These are phyloP conservation scores for Netelia melanura DNA, from an alignment of 2,888 invertebrate species.

Conservation along the genomic window DNA sequence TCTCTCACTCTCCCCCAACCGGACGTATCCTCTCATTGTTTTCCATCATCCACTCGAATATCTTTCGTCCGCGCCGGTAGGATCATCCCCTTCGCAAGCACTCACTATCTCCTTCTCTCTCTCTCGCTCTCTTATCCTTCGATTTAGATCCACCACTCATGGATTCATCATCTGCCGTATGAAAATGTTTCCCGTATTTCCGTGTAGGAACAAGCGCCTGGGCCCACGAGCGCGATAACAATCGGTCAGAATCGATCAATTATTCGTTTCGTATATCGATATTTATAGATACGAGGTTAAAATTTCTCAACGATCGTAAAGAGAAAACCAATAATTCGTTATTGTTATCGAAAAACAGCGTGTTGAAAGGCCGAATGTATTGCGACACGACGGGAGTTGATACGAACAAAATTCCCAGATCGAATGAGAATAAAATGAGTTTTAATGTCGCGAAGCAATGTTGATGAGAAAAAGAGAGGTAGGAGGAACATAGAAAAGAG, in stretches of 20 bases:
- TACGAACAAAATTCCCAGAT: conserved; percentile 31
- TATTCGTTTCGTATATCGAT: neutral
- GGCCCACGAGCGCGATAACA: neutral
- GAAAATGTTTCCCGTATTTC: conserved; percentile 6
- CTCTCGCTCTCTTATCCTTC: conserved; percentile 68
- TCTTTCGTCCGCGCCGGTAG: conserved; percentile 49
- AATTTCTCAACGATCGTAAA: neutral
- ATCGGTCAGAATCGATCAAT: neutral
- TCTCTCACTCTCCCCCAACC: conserved; percentile 26
- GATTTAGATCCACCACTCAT: conserved; percentile 56
- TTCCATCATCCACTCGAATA: conserved; percentile 65
- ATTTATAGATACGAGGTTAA: neutral
- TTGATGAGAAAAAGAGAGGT: conserved; percentile 1
- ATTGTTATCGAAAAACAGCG: neutral
- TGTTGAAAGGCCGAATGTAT: neutral
- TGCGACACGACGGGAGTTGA: neutral
- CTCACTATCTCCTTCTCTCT: conserved; percentile 4
- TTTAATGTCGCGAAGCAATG: conserved; percentile 8
- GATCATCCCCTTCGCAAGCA: neutral
- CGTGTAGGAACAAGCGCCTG: neutral
- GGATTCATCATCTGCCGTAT: conserved; percentile 25
- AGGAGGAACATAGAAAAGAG: conserved; percentile 6
- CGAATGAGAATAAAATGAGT: conserved; percentile 49
- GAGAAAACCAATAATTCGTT: neutral
- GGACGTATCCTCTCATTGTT: conserved; percentile 54